Percentiles rank a stretch among this genome's conserved stretches.
phyloP scores from a whole-genome alignment of 1,140 invertebrate genomes.

The Apis cerana region DNA sequence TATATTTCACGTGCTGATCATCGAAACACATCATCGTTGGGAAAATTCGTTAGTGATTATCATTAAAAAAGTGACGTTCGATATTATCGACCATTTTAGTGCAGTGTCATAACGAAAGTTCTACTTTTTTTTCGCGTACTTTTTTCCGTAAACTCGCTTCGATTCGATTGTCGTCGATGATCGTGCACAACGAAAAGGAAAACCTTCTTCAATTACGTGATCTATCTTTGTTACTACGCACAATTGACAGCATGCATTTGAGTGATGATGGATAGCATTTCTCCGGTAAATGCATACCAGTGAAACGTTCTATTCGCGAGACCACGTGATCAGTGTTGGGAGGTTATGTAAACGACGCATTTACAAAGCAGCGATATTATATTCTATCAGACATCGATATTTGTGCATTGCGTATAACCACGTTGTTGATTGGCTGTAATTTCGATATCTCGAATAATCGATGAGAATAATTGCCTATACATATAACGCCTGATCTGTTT shows the following conservation, averaged over 20 bases:
- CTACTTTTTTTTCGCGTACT: neutral
- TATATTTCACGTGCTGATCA: neutral
- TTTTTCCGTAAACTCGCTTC: neutral
- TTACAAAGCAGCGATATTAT: neutral
- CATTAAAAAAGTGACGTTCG: neutral
- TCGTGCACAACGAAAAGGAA: neutral
- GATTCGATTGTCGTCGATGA: neutral
- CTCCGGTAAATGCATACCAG: neutral
- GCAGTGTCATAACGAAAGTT: neutral
- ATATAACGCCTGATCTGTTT: neutral
- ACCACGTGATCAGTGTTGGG: conserved; percentile 26
- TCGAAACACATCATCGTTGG: neutral
- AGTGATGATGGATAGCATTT: conserved; percentile 18
- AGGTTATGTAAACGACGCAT: neutral
- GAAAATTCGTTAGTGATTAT: neutral
- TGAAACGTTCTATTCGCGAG: neutral
- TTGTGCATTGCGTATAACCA: neutral
- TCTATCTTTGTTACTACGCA: neutral
- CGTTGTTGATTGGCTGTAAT: neutral
- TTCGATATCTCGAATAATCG: no score
- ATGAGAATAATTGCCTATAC: neutral
- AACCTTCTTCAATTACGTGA: neutral
- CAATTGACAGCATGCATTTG: neutral
- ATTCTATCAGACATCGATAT: neutral
- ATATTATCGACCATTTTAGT: neutral